These are phyloP conservation scores for Pachypanchax playfairii DNA, from an alignment of 2,113 vertebrate species.

Conservation along the genomic window DNA sequence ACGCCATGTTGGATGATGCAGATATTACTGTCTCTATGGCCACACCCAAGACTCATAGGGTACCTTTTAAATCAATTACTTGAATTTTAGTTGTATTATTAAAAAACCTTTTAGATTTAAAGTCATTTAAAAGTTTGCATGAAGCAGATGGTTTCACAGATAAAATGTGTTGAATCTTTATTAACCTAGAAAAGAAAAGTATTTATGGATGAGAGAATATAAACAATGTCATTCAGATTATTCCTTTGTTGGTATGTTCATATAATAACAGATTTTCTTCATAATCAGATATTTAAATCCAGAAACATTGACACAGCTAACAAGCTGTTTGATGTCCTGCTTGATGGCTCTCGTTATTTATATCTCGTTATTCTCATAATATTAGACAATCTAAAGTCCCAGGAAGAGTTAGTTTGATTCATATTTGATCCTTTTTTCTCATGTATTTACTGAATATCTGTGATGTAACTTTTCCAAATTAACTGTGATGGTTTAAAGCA, in stretches of 20 bases:
- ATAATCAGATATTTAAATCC: neutral
- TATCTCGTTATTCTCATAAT: neutral
- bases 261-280: neutral
- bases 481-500: neutral
- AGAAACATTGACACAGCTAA: neutral
- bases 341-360: neutral
- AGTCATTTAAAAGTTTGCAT: conserved; percentile 6
- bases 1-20: conserved; percentile 9
- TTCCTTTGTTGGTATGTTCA: too few relatives aligned
- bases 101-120: neutral
- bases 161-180: neutral
- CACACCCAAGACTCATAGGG: neutral
- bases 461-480: neutral
- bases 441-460: neutral
- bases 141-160: neutral
- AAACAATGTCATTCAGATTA: too few relatives aligned
- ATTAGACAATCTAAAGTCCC: neutral
- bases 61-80: neutral
- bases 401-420: neutral
- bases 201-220: conserved; percentile 11
- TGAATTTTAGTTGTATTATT: conserved; percentile 14
- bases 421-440: neutral
- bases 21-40: conserved; percentile 1
- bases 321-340: neutral
- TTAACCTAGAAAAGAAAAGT: conserved; percentile 7